Evolutionary conservation across 2,113 vertebrate species (phyloP).

Genomic region (Microcebus ravelobensis): DNA sequence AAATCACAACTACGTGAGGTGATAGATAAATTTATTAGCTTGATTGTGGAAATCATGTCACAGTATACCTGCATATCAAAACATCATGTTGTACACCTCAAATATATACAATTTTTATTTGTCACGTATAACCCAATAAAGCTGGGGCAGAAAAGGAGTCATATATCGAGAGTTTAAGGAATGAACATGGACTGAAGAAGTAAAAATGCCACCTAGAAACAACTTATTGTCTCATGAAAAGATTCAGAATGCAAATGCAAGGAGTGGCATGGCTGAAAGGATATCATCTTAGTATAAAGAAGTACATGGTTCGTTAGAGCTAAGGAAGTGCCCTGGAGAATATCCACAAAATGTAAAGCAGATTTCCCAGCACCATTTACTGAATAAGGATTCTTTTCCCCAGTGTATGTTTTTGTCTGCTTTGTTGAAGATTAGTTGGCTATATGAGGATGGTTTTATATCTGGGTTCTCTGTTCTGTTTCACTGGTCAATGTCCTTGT

Average conservation of each 20-base stretch:
- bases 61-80: background rate
- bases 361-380: too few species aligned
- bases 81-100: background rate
- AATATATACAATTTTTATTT: background rate
- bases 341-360: background rate
- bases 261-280: background rate
- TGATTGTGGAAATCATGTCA: background rate
- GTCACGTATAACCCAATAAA: background rate
- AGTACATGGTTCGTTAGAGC: fast-evolving
- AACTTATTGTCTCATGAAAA: background rate
- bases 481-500: too few species aligned
- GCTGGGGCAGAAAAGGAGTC: background rate
- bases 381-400: too few species aligned
- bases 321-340: background rate
- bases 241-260: background rate
- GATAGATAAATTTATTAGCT: background rate
- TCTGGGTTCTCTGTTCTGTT: too few species aligned
- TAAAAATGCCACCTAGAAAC: background rate
- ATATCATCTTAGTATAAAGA: background rate
- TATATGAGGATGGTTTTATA: too few species aligned
- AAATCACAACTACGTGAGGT: background rate
- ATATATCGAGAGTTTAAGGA: too few species aligned
- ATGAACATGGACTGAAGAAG: background rate
- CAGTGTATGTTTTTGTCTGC: too few species aligned
- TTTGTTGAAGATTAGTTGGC: too few species aligned